These are phyloP conservation scores for Neoniphon sammara DNA, from an alignment of 2,797 vertebrate species.

Conservation along the genomic window DNA sequence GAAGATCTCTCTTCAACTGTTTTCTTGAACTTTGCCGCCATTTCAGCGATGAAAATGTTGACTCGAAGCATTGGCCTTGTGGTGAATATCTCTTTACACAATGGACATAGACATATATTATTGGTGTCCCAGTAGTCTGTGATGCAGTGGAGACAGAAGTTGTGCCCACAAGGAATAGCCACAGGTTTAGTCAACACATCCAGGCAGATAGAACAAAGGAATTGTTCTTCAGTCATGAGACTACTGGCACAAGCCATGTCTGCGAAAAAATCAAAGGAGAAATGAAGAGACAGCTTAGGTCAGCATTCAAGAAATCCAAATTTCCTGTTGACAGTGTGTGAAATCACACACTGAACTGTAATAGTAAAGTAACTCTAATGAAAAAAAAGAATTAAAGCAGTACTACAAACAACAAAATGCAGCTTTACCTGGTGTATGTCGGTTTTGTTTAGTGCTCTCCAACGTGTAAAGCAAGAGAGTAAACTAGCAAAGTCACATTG, in stretches of 20 bases:
- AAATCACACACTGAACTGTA: too few relatives aligned
- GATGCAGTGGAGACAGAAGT: conserved; percentile 66
- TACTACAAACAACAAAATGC: background rate
- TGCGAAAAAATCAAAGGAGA: conserved; percentile 7
- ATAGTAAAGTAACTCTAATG: too few relatives aligned
- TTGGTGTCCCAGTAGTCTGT: conserved; percentile 42
- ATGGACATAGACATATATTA: conserved; percentile 43
- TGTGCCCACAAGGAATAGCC: conserved; percentile 68
- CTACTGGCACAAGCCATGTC: conserved; percentile 56
- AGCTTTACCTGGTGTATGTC: conserved; percentile 43
- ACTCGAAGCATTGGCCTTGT: conserved; percentile 52
- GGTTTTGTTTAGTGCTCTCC: background rate
- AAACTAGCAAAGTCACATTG: background rate
- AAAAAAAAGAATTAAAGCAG: background rate
- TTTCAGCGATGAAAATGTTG: conserved; percentile 57
- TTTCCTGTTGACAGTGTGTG: background rate
- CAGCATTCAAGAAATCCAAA: background rate
- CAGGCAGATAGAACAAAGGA: conserved; percentile 69
- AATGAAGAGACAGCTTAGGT: background rate
- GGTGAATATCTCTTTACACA: conserved; percentile 53
- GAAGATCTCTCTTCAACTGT: background rate
- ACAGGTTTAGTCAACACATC: conserved; percentile 63
- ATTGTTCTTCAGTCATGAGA: conserved; percentile 31
- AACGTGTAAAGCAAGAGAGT: background rate
- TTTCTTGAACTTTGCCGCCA: conserved; percentile 27